Conservation (phyloP, 2,797 vertebrate genomes). For the Melanotaenia maccullochi region DNA sequence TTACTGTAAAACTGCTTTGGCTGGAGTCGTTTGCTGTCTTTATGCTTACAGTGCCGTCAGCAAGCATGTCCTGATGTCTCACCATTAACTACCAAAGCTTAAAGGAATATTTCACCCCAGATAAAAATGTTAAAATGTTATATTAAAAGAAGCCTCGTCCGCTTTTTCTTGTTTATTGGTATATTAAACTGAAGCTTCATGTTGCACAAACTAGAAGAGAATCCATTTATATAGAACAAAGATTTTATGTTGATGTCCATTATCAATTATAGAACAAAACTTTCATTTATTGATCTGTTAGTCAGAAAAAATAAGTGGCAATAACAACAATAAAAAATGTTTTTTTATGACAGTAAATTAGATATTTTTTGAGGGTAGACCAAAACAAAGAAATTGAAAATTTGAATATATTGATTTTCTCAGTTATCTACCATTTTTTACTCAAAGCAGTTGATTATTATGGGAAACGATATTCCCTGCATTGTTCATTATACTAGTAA, state of each 20-base stretch:
- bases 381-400: neutral
- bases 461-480: no score
- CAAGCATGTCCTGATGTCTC: slow-evolving; percentile 42
- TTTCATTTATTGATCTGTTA: no score
- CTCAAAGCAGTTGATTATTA: no score
- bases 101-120: slow-evolving; percentile 13
- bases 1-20: slow-evolving; percentile 56
- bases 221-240: neutral
- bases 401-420: no score
- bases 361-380: no score
- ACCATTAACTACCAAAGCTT: slow-evolving; percentile 36
- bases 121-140: neutral
- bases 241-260: neutral
- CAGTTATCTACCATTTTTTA: no score
- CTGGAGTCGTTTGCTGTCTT: slow-evolving; percentile 41
- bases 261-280: neutral
- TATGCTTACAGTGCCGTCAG: slow-evolving; percentile 40
- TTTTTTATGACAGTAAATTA: neutral
- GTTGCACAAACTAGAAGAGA: neutral
- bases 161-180: neutral
- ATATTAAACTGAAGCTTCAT: neutral
- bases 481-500: no score
- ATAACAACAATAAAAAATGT: neutral
- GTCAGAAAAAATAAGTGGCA: neutral
- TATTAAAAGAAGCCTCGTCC: neutral